Base-by-base conservation (phyloP, 2,888 invertebrate species). In the Galerucella nymphaeae region DNA sequence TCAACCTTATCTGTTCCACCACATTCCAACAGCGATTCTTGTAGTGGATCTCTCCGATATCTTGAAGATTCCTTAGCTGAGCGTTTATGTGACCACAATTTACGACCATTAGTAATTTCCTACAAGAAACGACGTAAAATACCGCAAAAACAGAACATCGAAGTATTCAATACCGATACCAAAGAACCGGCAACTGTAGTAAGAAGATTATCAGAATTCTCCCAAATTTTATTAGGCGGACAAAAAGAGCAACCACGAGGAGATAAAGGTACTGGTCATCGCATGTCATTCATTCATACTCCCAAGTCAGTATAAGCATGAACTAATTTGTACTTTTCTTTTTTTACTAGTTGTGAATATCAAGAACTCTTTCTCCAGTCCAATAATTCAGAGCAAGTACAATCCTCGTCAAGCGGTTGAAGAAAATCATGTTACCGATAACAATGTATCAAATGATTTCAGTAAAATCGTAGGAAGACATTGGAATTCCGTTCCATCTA, bases 81-180 rank as follows among this genome's bases (percentile, higher is more conserved):
- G 73, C 82, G 84, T 77, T 77, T 85, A 70, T 82, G 82, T 73
- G 83, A 85, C 77, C 83, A 85, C 70, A 53, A 53, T 18, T 79
- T 83, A 71, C 78, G 87, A 72, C 87, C 87, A 18, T 77, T 87
- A 74, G 86, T 87, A 58, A 86, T 87, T 65, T 86, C 86, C 57
- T 87, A 87, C 78, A 81, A 85, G 70, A 80, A 84, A 70, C 83
- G 83, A 72, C 82, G 77, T 67, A 73, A 16, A 23, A 30, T 20
- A 42, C 9, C 61, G 2, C 30, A 76, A 61, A 50, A 74, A 1
- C 16, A 42, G 10, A 18, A n/a, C 61, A 42, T 18, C 61, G 18
- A 62, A 13, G n/a, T 42, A 42, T 53, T 16, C 10, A 53, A 53
- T 53, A 53, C 53, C 10, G 18, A 16, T 16, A 16, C 16, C 1